Percentiles rank a stretch among this genome's conserved stretches.
phyloP scores from a whole-genome alignment of 2,797 vertebrate genomes.

The Eurystomus glaucurus region DNA sequence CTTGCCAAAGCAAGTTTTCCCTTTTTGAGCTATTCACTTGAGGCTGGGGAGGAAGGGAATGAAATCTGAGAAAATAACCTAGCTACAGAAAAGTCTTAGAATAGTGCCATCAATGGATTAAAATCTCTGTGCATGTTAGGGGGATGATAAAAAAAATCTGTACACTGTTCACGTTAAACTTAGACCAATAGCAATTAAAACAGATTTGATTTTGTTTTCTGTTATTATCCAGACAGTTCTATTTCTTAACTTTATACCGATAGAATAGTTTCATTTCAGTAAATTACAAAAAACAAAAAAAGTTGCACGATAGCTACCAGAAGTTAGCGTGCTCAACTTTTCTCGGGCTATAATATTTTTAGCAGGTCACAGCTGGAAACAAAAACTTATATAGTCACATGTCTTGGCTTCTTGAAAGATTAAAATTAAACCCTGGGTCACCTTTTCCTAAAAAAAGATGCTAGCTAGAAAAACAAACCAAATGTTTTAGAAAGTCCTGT shows the following conservation, averaged over 20 bases:
- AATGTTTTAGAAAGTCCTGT: background rate
- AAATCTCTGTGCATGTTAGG: background rate
- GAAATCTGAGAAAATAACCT: background rate
- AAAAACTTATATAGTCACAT: background rate
- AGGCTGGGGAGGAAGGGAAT: rapidly evolving
- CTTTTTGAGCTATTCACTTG: background rate
- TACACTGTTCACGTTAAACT: background rate
- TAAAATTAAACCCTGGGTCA: background rate
- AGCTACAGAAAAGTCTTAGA: background rate
- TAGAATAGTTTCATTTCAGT: background rate
- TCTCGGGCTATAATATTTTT: background rate
- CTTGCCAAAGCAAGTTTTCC: background rate
- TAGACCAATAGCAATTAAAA: background rate
- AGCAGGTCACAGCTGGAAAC: background rate
- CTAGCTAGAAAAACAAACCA: background rate
- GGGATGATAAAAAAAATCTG: background rate
- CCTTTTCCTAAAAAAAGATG: background rate
- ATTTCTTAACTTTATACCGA: background rate
- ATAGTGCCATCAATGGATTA: background rate
- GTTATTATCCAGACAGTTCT: background rate
- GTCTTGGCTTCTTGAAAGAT: background rate
- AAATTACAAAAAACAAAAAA: background rate
- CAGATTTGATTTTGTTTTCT: background rate
- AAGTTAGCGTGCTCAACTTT: background rate
- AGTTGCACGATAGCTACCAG: background rate